A percentile compares a stretch with the other conserved stretches of the same genome.
Conservation (phyloP, 2,888 invertebrate genomes). For the Hypolimnas misippus region DNA sequence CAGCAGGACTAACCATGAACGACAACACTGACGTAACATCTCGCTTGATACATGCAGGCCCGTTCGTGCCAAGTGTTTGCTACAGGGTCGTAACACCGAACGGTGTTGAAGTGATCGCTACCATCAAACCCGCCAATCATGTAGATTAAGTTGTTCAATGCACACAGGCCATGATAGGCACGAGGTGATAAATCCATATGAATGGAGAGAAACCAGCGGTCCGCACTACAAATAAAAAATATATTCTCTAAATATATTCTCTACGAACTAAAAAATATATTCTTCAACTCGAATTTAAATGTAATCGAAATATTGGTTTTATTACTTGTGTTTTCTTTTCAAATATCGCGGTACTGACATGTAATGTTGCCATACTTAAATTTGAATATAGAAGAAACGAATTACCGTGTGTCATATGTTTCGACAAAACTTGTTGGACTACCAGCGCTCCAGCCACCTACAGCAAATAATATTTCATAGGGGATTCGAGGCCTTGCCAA, state of each 20-base stretch:
- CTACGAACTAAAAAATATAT: not conserved
- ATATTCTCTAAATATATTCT: not conserved
- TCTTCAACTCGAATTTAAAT: not conserved
- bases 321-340: not conserved
- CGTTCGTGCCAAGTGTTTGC: slow-evolving; percentile 89
- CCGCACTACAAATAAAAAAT: slow-evolving; percentile 80
- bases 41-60: slow-evolving; percentile 91
- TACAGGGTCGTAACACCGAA: slow-evolving; percentile 91
- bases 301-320: not conserved
- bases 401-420: slow-evolving; percentile 90
- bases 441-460: slow-evolving; percentile 94
- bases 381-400: not conserved
- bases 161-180: slow-evolving; percentile 91
- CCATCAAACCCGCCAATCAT: slow-evolving; percentile 94
- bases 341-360: not conserved
- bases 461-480: slow-evolving; percentile 91
- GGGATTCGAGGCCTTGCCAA: slow-evolving; percentile 88
- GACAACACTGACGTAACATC: slow-evolving; percentile 92
- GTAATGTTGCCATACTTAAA: not conserved
- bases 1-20: slow-evolving; percentile 78
- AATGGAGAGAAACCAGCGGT: slow-evolving; percentile 89
- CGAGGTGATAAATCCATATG: slow-evolving; percentile 88
- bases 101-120: slow-evolving; percentile 89
- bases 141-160: slow-evolving; percentile 87
- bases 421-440: slow-evolving; percentile 91